Percentiles rank a stretch among this genome's conserved stretches.
These are phyloP conservation scores for Glyptemys insculpta DNA, from an alignment of 2,797 vertebrate species.

Conservation along the genomic window DNA sequence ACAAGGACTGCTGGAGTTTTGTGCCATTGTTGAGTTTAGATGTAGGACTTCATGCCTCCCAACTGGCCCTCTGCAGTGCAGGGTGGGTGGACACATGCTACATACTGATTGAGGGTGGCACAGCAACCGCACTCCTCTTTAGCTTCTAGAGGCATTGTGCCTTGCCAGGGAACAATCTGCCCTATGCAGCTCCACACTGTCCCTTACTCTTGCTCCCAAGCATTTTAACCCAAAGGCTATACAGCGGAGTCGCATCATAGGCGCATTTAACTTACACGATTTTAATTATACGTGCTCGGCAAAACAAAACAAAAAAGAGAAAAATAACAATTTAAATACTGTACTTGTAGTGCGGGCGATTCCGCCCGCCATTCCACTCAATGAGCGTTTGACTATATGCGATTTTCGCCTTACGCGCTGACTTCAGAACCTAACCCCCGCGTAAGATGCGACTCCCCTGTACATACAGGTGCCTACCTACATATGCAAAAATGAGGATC, in stretches of 20 bases:
- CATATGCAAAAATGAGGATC: rapidly evolving
- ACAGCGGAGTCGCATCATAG: no score
- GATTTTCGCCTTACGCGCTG: no score
- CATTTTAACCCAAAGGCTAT: neutral
- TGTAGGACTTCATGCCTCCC: neutral
- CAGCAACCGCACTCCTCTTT: neutral
- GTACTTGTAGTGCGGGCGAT: no score
- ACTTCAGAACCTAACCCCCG: no score
- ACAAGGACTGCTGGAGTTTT: neutral
- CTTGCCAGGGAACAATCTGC: neutral
- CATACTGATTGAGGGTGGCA: rapidly evolving
- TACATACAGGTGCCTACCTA: neutral
- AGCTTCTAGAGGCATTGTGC: neutral
- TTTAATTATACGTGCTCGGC: no score
- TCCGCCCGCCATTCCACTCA: no score
- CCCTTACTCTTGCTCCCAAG: neutral
- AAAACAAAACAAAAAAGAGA: no score
- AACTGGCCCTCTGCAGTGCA: neutral
- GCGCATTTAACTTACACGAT: no score
- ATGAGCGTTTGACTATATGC: no score
- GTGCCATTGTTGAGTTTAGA: neutral
- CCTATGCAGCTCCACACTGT: neutral
- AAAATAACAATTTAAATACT: no score
- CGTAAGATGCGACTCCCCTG: no score
- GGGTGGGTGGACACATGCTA: no score